phyloP scores from a whole-genome alignment of 2,113 vertebrate species.

The Crotophaga sulcirostris region DNA sequence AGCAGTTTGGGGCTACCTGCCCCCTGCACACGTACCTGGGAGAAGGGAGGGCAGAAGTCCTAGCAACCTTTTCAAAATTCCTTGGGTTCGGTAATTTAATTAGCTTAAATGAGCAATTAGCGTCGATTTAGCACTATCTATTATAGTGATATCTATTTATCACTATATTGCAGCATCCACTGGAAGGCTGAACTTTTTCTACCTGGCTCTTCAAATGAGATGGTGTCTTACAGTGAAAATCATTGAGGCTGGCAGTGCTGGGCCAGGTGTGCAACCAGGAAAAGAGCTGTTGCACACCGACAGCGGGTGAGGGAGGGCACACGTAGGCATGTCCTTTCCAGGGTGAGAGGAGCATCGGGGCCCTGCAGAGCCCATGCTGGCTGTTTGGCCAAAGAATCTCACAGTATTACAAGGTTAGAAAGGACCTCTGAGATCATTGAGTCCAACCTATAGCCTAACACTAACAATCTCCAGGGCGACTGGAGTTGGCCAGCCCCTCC shows the following conservation, averaged over 20 bases:
- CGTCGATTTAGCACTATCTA: neutral
- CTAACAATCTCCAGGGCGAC: no score
- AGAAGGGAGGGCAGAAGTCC: neutral
- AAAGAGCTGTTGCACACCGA: rapidly evolving
- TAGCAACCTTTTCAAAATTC: neutral
- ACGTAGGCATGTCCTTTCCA: neutral
- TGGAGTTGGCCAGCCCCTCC: rapidly evolving
- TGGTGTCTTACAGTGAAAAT: neutral
- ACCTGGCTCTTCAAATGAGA: neutral
- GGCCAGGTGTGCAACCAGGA: neutral
- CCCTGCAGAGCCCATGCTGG: neutral
- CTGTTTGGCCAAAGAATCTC: neutral
- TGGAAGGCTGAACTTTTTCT: neutral
- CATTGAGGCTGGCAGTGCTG: rapidly evolving
- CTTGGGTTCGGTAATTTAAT: neutral
- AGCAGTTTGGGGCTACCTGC: neutral
- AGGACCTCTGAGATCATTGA: no score
- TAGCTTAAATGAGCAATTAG: neutral
- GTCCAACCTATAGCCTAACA: no score
- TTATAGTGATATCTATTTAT: no score
- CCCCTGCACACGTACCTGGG: rapidly evolving
- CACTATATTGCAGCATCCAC: neutral
- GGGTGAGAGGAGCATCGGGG: neutral
- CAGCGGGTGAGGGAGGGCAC: rapidly evolving
- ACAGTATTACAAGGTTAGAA: no score